Conservation (phyloP, 2,797 vertebrate genomes). For the Agapornis canus region DNA sequence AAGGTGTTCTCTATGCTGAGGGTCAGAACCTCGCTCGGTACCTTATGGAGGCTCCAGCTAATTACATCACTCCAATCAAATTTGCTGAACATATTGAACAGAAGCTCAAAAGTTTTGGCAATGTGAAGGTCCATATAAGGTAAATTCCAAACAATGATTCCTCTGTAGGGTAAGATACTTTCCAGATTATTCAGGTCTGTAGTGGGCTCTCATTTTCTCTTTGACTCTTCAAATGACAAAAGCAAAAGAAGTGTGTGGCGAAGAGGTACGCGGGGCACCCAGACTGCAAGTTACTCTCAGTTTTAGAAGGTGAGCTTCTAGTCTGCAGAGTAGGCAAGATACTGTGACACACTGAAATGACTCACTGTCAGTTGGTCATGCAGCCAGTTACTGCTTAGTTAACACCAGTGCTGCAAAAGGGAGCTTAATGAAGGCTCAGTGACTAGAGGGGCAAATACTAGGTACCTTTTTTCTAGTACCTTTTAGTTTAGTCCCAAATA, state of each 20-base stretch:
- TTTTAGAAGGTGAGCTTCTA: neutral
- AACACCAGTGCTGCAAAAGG: neutral
- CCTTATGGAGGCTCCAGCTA: conserved; percentile 95
- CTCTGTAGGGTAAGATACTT: neutral
- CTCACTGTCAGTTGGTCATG: neutral
- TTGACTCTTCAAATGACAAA: neutral
- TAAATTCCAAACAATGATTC: conserved; percentile 32
- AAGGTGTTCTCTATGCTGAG: conserved; percentile 86
- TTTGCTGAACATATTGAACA: conserved; percentile 90
- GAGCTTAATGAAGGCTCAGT: neutral
- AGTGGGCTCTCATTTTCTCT: neutral
- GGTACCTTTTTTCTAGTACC: neutral
- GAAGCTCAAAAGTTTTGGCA: conserved; percentile 79
- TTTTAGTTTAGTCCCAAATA: neutral
- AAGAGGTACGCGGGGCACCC: neutral
- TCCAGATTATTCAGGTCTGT: neutral
- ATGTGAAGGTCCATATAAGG: conserved; percentile 84
- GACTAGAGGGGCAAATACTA: neutral
- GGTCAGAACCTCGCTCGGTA: conserved; percentile 93
- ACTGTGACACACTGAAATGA: neutral
- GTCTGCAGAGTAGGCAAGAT: neutral
- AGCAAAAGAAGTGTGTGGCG: neutral
- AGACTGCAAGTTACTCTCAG: neutral
- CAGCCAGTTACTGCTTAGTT: neutral
- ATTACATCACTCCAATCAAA: conserved; percentile 88